Evolutionary conservation across 1,140 invertebrate species (phyloP), one percentile per base, ranked within the genome.

Genomic region (Pseudomyrmex concolor): DNA sequence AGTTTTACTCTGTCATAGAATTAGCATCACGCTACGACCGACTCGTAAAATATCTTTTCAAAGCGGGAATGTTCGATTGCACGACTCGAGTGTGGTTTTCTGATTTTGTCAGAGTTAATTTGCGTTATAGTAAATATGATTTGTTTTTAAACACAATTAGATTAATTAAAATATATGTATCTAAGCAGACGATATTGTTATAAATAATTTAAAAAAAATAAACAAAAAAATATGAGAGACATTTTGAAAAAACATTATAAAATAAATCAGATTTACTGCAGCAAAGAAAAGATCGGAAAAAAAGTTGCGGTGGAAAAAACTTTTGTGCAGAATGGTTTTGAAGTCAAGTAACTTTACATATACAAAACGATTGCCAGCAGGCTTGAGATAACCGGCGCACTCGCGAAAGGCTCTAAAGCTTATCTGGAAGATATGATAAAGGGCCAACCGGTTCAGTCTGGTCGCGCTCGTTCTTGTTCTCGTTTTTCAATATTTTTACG

Each of bases 361-460:
- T 71, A 71, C 55, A 54, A 71, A 59, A 71, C 55, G 34, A 71
- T 71, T 9, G 66, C 43, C 43, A 48, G 9, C 12, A 50, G 51
- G 50, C 43, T 71, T 57, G 45, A 68, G 85, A 78, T 78, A 76
- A 84, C 67, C 51, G 34, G 74, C 22, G 45, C 66, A 78, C 66
- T 67, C 34, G 48, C 34, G 76, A 60, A 83, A 66, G 57, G 55
- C 54, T 25, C 73, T 50, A 34, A 34, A 34, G 55, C 83, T 86
- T 83, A 73, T 78, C 85, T 68, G 7, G 45, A 51, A 81, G 68
- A 55, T 71, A 62, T 57, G 81, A 83, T 87, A 86, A 86, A 71
- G 73, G 68, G 55, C 62, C 48, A 86, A 55, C 57, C 57, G 22
- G 55, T 74, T 64, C 48, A 17, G 25, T 15, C 51, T 66, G 45